Base-by-base conservation (phyloP, 2,888 invertebrate genomes). In the Brachylomia viminalis region DNA sequence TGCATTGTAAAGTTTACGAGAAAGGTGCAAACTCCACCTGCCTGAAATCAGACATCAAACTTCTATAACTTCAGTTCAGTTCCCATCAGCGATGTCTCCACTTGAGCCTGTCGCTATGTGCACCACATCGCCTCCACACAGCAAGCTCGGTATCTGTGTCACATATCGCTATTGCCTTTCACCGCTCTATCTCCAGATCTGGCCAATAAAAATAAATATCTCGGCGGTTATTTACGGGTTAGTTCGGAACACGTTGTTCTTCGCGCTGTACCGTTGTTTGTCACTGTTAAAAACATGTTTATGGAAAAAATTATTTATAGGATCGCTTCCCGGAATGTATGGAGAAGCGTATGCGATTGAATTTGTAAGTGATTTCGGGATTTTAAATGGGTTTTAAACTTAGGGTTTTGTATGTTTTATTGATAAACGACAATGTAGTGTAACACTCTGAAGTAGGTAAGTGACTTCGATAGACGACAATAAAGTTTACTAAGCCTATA, bases 141-240 rank as follows among this genome's bases (percentile, higher is more conserved):
- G 56, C 42, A 52, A 23, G 23, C 17, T 47, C 33, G 67, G 77
- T 84, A 83, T 83, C 84, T 81, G 81, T 84, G 83, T 83, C 83
- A 84, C 77, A 61, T 64, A 83, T 82, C 72, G 83, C 81, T 70
- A 80, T 84, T 68, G 74, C 81, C 88, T 90, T 89, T 90, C 89
- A 87, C 90, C 85, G 80, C 77, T 82, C 79, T 84, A 84, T 90
- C 87, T 86, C 64, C 76, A 80, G 84, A 88, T 87, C 86, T 87
- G 56, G 69, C 90, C 88, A 87, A 88, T 92, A 92, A 92, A 92
- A 92, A 91, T 91, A 90, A 91, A 90, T 90, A 91, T 89, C 85
- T 86, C 74, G 72, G 72, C 75, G 80, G 85, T 83, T 90, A 90
- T 92, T 91, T 91, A 80, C 79, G 76, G 81, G 81, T 68, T 88